phyloP scores from a whole-genome alignment of 2,113 vertebrate genomes.

The Odontophorus gujanensis region DNA sequence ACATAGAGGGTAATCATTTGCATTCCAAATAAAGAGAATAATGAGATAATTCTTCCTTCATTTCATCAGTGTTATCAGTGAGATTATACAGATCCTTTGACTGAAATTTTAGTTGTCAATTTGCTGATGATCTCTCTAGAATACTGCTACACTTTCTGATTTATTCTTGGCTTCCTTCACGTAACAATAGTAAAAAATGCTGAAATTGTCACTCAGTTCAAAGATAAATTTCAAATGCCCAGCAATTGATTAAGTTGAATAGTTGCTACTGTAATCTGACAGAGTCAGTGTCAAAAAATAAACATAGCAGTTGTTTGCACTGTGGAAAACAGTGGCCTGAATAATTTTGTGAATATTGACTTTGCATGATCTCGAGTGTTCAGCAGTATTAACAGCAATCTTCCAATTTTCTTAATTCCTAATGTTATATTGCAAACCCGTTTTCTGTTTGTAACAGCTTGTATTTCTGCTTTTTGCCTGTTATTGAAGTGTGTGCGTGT shows the following conservation, averaged over 20 bases:
- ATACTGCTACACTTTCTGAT: background rate
- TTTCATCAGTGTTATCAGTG: background rate
- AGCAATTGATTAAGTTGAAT: background rate
- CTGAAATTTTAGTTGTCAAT: background rate
- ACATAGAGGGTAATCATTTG: fast-evolving
- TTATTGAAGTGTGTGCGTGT: background rate
- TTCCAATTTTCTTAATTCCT: background rate
- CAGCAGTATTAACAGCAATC: background rate
- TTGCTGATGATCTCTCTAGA: background rate
- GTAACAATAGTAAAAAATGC: background rate
- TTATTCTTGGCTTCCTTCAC: background rate
- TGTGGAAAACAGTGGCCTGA: background rate
- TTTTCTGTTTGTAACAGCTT: background rate
- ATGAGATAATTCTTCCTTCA: background rate
- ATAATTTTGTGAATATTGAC: background rate
- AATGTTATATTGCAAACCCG: background rate
- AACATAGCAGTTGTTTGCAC: background rate
- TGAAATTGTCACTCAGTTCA: background rate
- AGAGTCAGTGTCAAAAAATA: background rate
- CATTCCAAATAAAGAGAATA: background rate
- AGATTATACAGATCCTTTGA: background rate
- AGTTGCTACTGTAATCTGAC: background rate
- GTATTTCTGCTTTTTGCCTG: background rate
- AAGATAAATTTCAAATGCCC: background rate
- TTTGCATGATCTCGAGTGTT: background rate